Evolutionary conservation across 2,888 invertebrate genomes (phyloP).

Genomic region (Prosopocoilus inquinatus): DNA sequence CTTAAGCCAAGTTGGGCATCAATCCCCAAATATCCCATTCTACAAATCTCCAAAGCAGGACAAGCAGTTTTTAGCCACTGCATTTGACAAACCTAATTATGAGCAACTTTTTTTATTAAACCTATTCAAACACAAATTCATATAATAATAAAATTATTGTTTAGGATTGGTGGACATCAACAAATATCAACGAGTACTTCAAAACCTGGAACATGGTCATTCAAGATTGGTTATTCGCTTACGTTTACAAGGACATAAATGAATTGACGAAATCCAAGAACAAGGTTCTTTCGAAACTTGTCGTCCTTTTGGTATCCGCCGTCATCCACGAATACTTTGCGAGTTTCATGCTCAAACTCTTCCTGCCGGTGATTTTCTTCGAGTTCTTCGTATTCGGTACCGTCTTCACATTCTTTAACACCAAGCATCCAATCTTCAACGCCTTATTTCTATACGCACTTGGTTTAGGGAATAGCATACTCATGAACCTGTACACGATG

Average conservation of each 20-base stretch:
- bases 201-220: slow-evolving; percentile 96
- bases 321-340: slow-evolving; percentile 86
- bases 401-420: slow-evolving; percentile 56
- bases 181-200: slow-evolving; percentile 78
- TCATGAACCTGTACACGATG: slow-evolving; percentile 78
- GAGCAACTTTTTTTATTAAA: too few relatives aligned
- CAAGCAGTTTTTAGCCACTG: too few relatives aligned
- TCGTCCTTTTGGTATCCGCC: slow-evolving; percentile 79
- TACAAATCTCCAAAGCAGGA: too few relatives aligned
- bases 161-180: slow-evolving; percentile 93
- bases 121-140: too few relatives aligned
- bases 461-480: slow-evolving; percentile 72
- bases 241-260: slow-evolving; percentile 75
- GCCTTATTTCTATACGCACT: slow-evolving; percentile 80
- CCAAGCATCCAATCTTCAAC: slow-evolving; percentile 61
- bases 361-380: slow-evolving; percentile 81
- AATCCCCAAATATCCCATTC: too few relatives aligned
- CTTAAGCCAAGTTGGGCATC: too few relatives aligned
- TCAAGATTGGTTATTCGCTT: slow-evolving; percentile 90
- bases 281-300: slow-evolving; percentile 56
- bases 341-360: slow-evolving; percentile 75
- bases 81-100: too few relatives aligned
- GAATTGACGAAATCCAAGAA: slow-evolving; percentile 50
- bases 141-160: slow-evolving; percentile 20
- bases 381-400: slow-evolving; percentile 73